Evolutionary conservation across 2,888 invertebrate genomes (phyloP), one percentile per base, ranked within the genome.

Genomic region (Sinopyrophorus schimmeli): DNA sequence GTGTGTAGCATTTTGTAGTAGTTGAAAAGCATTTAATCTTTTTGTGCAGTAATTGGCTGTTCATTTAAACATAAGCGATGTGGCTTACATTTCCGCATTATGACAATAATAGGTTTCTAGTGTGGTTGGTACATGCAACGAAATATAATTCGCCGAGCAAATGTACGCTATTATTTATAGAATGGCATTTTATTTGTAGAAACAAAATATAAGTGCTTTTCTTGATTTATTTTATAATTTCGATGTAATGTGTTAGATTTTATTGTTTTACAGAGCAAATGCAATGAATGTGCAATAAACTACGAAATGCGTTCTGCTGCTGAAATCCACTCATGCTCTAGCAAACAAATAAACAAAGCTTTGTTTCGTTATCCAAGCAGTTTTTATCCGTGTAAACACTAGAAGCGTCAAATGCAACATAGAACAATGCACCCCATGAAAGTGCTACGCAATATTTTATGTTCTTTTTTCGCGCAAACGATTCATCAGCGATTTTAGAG

Each of bases 401-500:
- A 27, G 12, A 17, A 11, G 26, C 35, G 43, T 43, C 43, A 43
- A 43, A 34, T 43, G 32, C 43, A 43, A 43, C 26, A 27, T 14
- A 12, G 32, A 43, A 43, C 43, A 43, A 43, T 43, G 43, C 43
- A 34, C 18, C 18, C 31, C 17, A 16, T 34, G 18, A 26, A 23
- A 9, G 32, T 9, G 34, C 24, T 24, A 27, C 34, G 32, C 34
- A 16, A 35, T 27, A 24, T 43, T 43, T 43, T 43, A 35, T 23
- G 20, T 7, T 23, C 31, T 12, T 30, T n/a, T 42, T 42, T 42
- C 34, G 34, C 34, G 42, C 35, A 43, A 41, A 43, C 43, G 32
- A 35, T 43, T 35, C 32, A 35, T 26, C 43, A 35, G 27, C 43
- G 43, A 34, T 43, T 43, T 34, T 43, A 27, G 24, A 10, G 18